phyloP scores from a whole-genome alignment of 2,113 vertebrate species.

The Vulpes vulpes region DNA sequence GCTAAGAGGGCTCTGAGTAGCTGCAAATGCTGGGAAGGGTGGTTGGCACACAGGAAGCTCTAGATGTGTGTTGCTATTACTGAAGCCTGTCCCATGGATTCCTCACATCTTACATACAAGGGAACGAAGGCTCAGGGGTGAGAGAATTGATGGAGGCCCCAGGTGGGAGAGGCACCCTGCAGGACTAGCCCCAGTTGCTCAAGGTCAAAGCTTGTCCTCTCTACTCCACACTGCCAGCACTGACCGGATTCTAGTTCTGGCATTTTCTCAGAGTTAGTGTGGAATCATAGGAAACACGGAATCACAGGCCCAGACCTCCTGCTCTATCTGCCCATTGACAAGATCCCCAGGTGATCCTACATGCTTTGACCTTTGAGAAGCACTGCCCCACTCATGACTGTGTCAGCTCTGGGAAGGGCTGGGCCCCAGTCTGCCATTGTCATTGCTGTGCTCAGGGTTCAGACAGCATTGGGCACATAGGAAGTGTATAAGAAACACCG shows the following conservation, averaged over 20 bases:
- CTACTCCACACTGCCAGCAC: not conserved
- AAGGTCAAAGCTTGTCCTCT: not conserved
- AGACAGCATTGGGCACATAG: not conserved
- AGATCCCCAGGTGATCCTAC: not conserved
- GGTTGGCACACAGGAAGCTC: not conserved
- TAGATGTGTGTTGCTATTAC: not conserved
- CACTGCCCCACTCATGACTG: not conserved
- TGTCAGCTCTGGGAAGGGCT: no score
- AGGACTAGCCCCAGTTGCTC: not conserved
- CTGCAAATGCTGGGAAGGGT: no score
- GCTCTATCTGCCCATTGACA: not conserved
- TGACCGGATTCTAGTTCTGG: no score
- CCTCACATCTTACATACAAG: not conserved
- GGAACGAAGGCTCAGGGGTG: not conserved
- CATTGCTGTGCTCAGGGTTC: not conserved
- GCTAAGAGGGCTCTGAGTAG: not conserved
- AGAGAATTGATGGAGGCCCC: not conserved
- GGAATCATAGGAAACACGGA: not conserved
- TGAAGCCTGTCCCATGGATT: rapidly evolving
- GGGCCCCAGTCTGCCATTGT: not conserved
- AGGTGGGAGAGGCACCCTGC: not conserved
- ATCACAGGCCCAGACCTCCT: not conserved
- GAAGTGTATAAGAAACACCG: no score
- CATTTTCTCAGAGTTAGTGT: not conserved
- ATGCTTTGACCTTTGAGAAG: not conserved